Base-by-base conservation (phyloP, 1,140 invertebrate species). In the Hylaeus volcanicus region DNA sequence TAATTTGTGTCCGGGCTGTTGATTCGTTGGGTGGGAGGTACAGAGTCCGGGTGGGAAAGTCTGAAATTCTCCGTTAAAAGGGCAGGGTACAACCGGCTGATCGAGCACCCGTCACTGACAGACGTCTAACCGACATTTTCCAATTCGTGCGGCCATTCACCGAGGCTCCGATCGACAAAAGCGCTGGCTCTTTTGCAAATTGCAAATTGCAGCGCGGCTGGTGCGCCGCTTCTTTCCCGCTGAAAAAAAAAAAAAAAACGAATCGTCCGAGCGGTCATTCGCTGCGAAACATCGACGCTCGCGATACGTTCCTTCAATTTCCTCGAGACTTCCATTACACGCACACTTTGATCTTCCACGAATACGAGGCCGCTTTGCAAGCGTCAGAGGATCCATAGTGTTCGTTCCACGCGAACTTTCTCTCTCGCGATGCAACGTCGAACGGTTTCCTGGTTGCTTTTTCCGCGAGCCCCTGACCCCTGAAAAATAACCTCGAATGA, bases 81-180 rank as follows among this genome's bases (percentile, higher is more conserved):
- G 48, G 73, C 71, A 78, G 56, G 64, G 55, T 56, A n/a, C 56
- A 61, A 74, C 69, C 60, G 65, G 66, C 72, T 86, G 85, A 86
- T 86, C 73, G 73, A 86, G 81, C 69, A 83, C 81, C 84, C 85
- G 84, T 86, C 85, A 75, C 78, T 74, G 73, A 11, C 85, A 86
- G 81, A 83, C 80, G 71, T 86, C 55, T 74, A 74, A 74, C 77
- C 77, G 77, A 76, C 77, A 81, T 83, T 83, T 86, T 86, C 81
- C 72, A 83, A 86, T 86, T 55, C 76, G 64, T 53, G 37, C 58
- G 70, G 68, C 73, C 69, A 86, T 86, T 86, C 81, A 83, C 43
- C 63, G 43, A 26, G 9, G 51, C 74, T 26, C 72, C 72, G 80
- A 65, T 80, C 53, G 82, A 69, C 72, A 83, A 86, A 86, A 76